A percentile compares a stretch with the other conserved stretches of the same genome.
Evolutionary conservation across 2,888 invertebrate genomes (phyloP).

Genomic region (Nemurella pictetii): DNA sequence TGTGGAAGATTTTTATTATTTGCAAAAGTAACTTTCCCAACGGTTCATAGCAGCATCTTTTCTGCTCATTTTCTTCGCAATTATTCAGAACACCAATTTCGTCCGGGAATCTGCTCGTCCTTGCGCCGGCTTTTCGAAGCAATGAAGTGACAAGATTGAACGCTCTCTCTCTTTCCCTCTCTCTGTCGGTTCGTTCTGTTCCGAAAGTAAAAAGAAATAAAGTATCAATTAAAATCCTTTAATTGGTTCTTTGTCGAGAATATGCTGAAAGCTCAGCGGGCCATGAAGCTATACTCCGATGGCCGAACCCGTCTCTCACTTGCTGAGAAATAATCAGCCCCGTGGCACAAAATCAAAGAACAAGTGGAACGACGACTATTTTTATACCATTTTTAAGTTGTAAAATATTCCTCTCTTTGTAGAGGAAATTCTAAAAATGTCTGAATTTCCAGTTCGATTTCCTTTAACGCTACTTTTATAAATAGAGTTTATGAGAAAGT

Average conservation of each 20-base stretch:
- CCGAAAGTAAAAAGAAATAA: conserved; percentile 3
- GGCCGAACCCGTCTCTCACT: no score
- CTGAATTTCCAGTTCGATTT: no score
- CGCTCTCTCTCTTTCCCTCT: not conserved
- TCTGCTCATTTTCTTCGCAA: not conserved
- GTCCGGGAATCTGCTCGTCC: not conserved
- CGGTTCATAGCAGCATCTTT: not conserved
- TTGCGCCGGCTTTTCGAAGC: not conserved
- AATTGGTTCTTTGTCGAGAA: conserved; percentile 14
- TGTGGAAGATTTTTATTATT: no score
- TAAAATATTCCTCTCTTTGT: no score
- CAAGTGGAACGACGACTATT: not conserved
- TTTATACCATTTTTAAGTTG: no score
- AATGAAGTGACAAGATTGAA: not conserved
- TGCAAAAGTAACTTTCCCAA: no score
- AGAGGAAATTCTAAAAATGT: no score
- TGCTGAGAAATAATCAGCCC: not conserved
- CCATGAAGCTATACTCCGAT: no score
- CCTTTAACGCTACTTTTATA: no score
- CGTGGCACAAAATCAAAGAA: not conserved
- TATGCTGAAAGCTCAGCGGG: not conserved
- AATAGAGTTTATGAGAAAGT: no score
- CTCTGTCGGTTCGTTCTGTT: not conserved
- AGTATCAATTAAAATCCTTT: conserved; percentile 22
- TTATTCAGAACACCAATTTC: not conserved